Conservation (phyloP, 37 sponge, comb jelly and placozoan genomes). For the Halichondria panicea region DNA sequence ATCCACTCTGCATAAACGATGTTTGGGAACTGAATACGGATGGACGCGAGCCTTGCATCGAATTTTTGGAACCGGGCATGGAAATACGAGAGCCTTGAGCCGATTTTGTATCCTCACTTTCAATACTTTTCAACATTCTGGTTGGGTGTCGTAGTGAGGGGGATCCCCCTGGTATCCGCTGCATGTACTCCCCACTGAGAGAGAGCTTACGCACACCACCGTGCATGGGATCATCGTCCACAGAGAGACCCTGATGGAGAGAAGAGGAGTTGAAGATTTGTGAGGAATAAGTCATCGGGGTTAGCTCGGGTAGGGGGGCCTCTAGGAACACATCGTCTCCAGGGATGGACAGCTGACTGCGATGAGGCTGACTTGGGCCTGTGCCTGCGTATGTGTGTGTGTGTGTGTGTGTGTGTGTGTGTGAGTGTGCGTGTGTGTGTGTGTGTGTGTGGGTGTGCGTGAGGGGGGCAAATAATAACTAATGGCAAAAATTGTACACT, state of each 20-base stretch:
- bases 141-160: constrained; percentile 36
- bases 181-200: neutral
- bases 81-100: constrained; percentile 15
- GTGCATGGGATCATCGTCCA: neutral
- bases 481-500: too few relatives aligned
- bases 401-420: too few relatives aligned
- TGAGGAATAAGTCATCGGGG: constrained; percentile 34
- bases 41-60: constrained; percentile 8
- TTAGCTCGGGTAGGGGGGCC: constrained; percentile 19
- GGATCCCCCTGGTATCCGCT: neutral
- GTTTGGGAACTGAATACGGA: neutral
- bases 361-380: neutral
- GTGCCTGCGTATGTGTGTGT: neutral
- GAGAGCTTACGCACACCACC: neutral
- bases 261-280: constrained; percentile 8
- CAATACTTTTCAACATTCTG: constrained; percentile 12
- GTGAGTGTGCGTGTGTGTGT: too few relatives aligned
- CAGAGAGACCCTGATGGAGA: neutral
- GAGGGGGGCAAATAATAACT: too few relatives aligned
- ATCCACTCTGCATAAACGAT: neutral
- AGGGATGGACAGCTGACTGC: neutral
- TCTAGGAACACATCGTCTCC: constrained; percentile 1
- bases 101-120: constrained; percentile 35
- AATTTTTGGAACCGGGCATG: constrained; percentile 7
- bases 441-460: too few relatives aligned